Evolutionary conservation across 2,113 vertebrate genomes (phyloP).

Genomic region (Tenebrosternarchus preto): DNA sequence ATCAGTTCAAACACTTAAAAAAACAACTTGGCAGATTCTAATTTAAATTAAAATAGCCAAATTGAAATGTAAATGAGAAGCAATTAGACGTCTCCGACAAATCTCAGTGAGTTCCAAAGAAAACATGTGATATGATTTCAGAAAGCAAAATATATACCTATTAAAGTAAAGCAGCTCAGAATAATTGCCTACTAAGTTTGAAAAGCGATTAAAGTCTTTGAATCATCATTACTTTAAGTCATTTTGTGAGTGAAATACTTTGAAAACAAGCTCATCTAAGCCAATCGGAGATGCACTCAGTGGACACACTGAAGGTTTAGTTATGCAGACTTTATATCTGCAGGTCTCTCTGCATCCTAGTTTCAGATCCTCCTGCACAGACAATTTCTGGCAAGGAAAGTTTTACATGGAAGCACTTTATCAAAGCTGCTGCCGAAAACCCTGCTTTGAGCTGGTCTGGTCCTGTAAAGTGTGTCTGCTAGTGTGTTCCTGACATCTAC

Average conservation of each 20-base stretch:
- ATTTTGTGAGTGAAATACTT: slow-evolving; percentile 26
- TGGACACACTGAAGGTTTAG: slow-evolving; percentile 8
- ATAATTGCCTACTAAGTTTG: slow-evolving; percentile 46
- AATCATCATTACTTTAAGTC: slow-evolving; percentile 28
- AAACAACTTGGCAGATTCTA: slow-evolving; percentile 37
- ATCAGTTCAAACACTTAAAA: slow-evolving; percentile 50
- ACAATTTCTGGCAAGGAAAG: slow-evolving; percentile 14
- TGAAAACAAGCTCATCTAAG: neutral
- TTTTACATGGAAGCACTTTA: slow-evolving; percentile 14
- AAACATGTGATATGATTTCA: slow-evolving; percentile 51
- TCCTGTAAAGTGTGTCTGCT: neutral
- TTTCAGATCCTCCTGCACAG: neutral
- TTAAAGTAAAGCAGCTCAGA: slow-evolving; percentile 40
- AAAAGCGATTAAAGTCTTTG: slow-evolving; percentile 52
- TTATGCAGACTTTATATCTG: too few species aligned
- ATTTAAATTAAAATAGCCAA: slow-evolving; percentile 58
- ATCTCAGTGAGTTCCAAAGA: slow-evolving; percentile 43
- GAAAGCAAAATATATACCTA: slow-evolving; percentile 37
- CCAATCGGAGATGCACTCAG: neutral
- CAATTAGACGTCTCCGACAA: slow-evolving; percentile 46
- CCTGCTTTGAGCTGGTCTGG: slow-evolving; percentile 7
- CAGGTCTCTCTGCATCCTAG: too few species aligned
- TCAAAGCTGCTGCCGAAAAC: slow-evolving; percentile 13
- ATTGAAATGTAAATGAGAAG: slow-evolving; percentile 53
- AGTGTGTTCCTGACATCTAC: slow-evolving; percentile 9